Conservation (phyloP, 2,888 invertebrate genomes). For the Eueremaeus valkanovi region DNA sequence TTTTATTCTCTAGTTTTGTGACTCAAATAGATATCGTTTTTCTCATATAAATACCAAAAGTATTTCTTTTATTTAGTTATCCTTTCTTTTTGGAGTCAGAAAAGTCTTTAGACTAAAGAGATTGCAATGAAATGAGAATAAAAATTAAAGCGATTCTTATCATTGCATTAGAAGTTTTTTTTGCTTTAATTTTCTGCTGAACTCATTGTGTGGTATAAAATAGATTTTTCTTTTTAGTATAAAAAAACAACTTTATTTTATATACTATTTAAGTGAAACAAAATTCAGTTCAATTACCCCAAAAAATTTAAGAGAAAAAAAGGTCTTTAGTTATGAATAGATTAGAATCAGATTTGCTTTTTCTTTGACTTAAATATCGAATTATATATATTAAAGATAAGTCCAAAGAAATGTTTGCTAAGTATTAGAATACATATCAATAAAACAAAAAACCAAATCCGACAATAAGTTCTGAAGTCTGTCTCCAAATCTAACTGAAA, state of each 20-base stretch:
- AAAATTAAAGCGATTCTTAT: background rate
- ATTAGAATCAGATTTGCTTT: background rate
- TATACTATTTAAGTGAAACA: too few species aligned
- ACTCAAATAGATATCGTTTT: too few species aligned
- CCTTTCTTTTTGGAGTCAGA: background rate
- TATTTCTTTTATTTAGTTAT: background rate
- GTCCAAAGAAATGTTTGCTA: background rate
- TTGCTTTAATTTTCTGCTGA: background rate
- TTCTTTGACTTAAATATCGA: background rate
- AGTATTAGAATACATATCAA: background rate
- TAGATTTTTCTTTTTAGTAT: background rate
- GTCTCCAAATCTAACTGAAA: too few species aligned
- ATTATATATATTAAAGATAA: background rate
- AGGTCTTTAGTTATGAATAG: background rate
- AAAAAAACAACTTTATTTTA: background rate
- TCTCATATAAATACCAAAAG: too few species aligned
- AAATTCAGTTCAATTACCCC: too few species aligned
- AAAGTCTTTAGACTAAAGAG: background rate
- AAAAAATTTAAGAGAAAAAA: background rate
- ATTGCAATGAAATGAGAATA: background rate
- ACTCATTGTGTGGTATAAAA: background rate
- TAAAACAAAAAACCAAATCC: background rate
- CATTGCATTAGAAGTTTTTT: background rate
- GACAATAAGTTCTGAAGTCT: conserved; percentile 3
- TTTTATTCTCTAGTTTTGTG: too few species aligned